phyloP scores from a whole-genome alignment of 2,797 vertebrate genomes.

The Epinephelus coioides region DNA sequence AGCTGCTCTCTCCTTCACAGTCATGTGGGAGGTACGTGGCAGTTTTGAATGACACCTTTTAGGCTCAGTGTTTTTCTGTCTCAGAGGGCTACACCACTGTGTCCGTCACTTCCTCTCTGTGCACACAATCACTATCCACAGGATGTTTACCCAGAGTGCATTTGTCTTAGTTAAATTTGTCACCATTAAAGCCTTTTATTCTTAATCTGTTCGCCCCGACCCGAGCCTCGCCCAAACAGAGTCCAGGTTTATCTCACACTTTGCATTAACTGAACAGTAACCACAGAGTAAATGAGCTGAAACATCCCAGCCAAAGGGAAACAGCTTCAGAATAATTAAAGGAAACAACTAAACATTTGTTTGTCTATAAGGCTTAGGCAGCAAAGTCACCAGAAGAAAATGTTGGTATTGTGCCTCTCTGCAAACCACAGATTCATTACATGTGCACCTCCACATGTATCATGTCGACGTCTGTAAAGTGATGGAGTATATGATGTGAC shows the following conservation, averaged over 20 bases:
- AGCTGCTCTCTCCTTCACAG: constrained; percentile 60
- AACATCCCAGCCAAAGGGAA: not conserved
- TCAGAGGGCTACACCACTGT: not conserved
- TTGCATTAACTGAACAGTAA: not conserved
- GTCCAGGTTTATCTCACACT: not conserved
- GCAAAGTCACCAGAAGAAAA: too few relatives aligned
- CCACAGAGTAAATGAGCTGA: not conserved
- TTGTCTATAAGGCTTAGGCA: too few relatives aligned
- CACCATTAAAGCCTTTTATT: not conserved
- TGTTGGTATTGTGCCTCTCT: too few relatives aligned
- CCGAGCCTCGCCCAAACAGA: not conserved
- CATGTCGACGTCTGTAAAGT: too few relatives aligned
- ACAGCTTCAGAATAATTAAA: not conserved
- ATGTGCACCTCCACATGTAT: too few relatives aligned
- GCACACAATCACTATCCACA: not conserved
- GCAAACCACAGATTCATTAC: too few relatives aligned
- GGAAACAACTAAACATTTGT: not conserved
- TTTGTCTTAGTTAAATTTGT: not conserved
- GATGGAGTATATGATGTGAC: too few relatives aligned
- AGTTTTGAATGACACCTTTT: constrained; percentile 64
- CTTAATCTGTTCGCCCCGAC: not conserved
- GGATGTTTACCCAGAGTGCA: constrained; percentile 1
- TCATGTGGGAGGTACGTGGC: constrained; percentile 57
- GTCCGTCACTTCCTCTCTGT: constrained; percentile 44
- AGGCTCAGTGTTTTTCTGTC: constrained; percentile 44